A percentile compares a stretch with the other conserved stretches of the same genome.
Evolutionary conservation across 2,113 vertebrate species (phyloP).

Genomic region (Ammospiza nelsoni): DNA sequence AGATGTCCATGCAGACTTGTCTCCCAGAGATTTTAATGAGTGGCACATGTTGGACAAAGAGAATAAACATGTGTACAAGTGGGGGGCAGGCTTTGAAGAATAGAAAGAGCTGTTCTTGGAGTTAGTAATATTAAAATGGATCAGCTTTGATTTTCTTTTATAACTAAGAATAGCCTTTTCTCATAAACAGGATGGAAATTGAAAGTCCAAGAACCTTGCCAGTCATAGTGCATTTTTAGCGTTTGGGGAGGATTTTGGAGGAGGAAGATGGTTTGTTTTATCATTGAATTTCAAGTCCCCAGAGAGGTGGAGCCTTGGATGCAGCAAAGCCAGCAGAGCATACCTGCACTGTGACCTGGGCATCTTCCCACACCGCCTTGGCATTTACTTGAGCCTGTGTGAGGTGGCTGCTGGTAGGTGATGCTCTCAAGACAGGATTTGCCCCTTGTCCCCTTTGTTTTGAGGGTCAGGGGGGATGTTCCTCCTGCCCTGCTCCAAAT

Average conservation of each 20-base stretch:
- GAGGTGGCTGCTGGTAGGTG: not conserved
- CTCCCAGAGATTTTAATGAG: not conserved
- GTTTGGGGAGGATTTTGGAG: not conserved
- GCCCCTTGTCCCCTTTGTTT: not conserved
- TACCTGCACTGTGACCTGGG: not conserved
- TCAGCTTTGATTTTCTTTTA: not conserved
- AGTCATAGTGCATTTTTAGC: not conserved
- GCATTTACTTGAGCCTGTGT: not conserved
- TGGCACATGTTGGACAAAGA: not conserved
- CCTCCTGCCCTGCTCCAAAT: not conserved
- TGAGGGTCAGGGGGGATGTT: not conserved
- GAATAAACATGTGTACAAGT: not conserved
- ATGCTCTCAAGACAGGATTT: not conserved
- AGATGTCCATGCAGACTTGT: fast-evolving
- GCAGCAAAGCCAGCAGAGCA: not conserved
- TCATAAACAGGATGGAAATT: not conserved
- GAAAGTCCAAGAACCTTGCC: not conserved
- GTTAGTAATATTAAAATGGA: not conserved
- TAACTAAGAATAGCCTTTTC: not conserved
- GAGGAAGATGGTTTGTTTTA: not conserved
- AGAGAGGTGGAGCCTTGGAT: not conserved
- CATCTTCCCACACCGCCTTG: not conserved
- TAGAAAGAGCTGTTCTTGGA: not conserved
- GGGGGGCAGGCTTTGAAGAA: not conserved
- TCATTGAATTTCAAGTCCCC: not conserved